Conservation (phyloP, 2,797 vertebrate genomes). For the Pipistrellus pygmaeus region DNA sequence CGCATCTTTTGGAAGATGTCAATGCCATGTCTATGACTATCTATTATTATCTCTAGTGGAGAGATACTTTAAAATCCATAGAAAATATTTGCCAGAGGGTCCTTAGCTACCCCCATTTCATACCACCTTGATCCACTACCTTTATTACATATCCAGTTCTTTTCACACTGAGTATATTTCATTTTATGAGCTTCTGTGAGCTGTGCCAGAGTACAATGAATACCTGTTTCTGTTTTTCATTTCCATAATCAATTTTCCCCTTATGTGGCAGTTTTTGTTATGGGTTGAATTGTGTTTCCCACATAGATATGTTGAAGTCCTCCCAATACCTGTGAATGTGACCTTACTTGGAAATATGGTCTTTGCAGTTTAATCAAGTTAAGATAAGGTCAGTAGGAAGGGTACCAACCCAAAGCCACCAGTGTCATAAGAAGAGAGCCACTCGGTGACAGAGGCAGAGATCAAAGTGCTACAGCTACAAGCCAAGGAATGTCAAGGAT, state of each 20-base stretch:
- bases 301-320: neutral
- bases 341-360: neutral
- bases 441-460: neutral
- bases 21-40: neutral
- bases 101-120: neutral
- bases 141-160: neutral
- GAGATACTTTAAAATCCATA: neutral
- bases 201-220: neutral
- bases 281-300: neutral
- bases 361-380: neutral
- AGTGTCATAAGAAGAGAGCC: neutral
- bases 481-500: neutral
- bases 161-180: neutral
- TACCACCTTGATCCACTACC: neutral
- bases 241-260: neutral
- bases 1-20: neutral
- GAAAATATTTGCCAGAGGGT: neutral
- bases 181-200: constrained; percentile 29
- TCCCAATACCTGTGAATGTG: neutral
- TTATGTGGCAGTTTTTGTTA: neutral
- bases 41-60: neutral
- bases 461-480: neutral
- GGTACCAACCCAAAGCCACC: neutral
- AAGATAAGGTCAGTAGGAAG: neutral
- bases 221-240: neutral